These are phyloP conservation scores for Hoplias malabaricus DNA, from an alignment of 2,113 vertebrate species.

Conservation along the genomic window DNA sequence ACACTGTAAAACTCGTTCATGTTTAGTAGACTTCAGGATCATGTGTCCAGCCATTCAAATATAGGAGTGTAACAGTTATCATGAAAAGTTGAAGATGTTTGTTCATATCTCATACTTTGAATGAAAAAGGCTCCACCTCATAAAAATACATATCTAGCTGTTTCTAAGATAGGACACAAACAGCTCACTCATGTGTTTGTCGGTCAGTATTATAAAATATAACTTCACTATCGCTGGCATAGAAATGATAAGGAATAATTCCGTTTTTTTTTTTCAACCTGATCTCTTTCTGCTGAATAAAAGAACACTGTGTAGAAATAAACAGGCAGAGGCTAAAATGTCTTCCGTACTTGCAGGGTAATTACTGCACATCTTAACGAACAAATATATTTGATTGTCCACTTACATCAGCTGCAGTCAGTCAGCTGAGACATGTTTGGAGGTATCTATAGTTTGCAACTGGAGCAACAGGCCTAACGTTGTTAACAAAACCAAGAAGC, in stretches of 20 bases:
- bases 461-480: too few species aligned
- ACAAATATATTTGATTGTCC: too few species aligned
- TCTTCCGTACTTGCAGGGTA: background rate
- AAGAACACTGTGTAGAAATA: background rate
- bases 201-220: background rate
- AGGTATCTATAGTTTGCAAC: too few species aligned
- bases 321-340: background rate
- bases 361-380: too few species aligned
- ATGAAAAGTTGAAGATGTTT: background rate
- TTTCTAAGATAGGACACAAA: background rate
- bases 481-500: too few species aligned
- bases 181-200: background rate
- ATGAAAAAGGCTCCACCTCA: too few species aligned
- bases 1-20: too few species aligned
- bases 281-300: too few species aligned
- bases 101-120: background rate
- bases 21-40: too few species aligned
- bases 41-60: background rate
- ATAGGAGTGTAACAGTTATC: background rate
- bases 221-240: background rate
- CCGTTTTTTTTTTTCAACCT: background rate
- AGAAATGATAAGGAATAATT: background rate
- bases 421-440: too few species aligned
- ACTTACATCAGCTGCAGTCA: too few species aligned
- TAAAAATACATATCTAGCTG: background rate